Base-by-base conservation (phyloP, 2,797 vertebrate genomes). In the Ptychadena robeensis region DNA sequence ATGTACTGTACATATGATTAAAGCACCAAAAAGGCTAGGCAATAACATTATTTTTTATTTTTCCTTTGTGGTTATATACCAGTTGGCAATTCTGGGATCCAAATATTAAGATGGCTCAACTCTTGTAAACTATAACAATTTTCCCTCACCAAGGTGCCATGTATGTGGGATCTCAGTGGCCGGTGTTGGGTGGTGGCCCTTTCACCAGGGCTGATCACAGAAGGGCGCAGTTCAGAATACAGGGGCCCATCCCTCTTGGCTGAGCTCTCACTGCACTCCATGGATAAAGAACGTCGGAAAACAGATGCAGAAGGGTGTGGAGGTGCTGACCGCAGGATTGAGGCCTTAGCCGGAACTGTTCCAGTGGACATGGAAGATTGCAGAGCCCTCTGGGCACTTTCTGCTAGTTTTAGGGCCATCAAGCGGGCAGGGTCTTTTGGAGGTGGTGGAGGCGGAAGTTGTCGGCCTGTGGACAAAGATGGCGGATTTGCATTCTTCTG, bases 371-470 rank as follows among this genome's bases (percentile, higher is more conserved):
- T 76, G 22, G 90, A 87, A 4, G 88, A 88, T 87, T 93, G 92
- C 40, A 92, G 88, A 7, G 91, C 94, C 74, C 92, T 93, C 87
- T 95, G 94, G 67, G 94, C 94, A 38, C 91, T 93, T 87, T 95
- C 94, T 3, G 93, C 93, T 81, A 95, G 88, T 28, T 92, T 93
- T 70, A 95, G 86, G 2, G 94, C 94, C 94, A 95, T 95, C 63
- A 95, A 89, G 1, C 94, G 91, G 9, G 94, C 94, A n/a, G 94
- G 93, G 78, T 95, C 94, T 85, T 95, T 95, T 9, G 94, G 94
- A 0, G 93, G 94, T 0, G 94, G 93, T 2, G 93, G 92, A 0
- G 94, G 94, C 0, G 93, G 93, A 37, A 93, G 89, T 2, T 94
- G 93, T 1, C 87, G 89, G 30, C 90, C 37, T 8, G 90, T 77